phyloP scores from a whole-genome alignment of 2,797 vertebrate species.

The Cirrhinus molitorella region DNA sequence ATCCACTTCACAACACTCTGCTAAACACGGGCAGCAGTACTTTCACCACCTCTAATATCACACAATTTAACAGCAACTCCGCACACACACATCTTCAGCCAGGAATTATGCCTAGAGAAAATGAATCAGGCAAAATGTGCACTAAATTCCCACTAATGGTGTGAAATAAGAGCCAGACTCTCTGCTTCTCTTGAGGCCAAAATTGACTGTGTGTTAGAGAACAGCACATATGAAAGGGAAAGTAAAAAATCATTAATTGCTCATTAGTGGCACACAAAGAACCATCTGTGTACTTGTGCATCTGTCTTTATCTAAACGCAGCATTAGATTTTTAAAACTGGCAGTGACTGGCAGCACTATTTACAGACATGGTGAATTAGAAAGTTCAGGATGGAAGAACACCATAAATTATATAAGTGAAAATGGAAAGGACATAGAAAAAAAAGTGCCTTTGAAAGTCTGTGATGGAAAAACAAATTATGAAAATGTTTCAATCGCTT shows the following conservation, averaged over 20 bases:
- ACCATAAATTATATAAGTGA: slow-evolving; percentile 3
- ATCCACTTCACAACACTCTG: slow-evolving; percentile 14
- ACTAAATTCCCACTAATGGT: slow-evolving; percentile 40
- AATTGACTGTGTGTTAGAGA: slow-evolving; percentile 34
- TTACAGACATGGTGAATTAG: background rate
- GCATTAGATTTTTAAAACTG: slow-evolving; percentile 34
- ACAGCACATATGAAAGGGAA: slow-evolving; percentile 34
- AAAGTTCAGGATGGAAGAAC: slow-evolving; percentile 27
- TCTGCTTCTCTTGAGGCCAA: slow-evolving; percentile 27
- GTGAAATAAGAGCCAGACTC: slow-evolving; percentile 35
- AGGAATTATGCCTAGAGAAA: slow-evolving; percentile 26
- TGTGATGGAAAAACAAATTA: slow-evolving; percentile 1
- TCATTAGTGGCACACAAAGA: slow-evolving; percentile 51
- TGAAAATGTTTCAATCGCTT: slow-evolving; percentile 28
- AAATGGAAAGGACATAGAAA: background rate
- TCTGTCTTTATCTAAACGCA: slow-evolving; percentile 46
- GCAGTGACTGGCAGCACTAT: slow-evolving; percentile 32
- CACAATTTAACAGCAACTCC: slow-evolving; percentile 10
- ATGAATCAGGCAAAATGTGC: slow-evolving; percentile 14
- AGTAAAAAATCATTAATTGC: slow-evolving; percentile 54
- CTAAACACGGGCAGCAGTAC: background rate
- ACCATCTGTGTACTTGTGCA: slow-evolving; percentile 53
- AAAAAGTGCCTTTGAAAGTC: background rate
- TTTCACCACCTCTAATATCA: background rate
- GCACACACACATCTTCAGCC: slow-evolving; percentile 7